Evolutionary conservation across 1,140 invertebrate species (phyloP).

Genomic region (Pentalonia nigronervosa): DNA sequence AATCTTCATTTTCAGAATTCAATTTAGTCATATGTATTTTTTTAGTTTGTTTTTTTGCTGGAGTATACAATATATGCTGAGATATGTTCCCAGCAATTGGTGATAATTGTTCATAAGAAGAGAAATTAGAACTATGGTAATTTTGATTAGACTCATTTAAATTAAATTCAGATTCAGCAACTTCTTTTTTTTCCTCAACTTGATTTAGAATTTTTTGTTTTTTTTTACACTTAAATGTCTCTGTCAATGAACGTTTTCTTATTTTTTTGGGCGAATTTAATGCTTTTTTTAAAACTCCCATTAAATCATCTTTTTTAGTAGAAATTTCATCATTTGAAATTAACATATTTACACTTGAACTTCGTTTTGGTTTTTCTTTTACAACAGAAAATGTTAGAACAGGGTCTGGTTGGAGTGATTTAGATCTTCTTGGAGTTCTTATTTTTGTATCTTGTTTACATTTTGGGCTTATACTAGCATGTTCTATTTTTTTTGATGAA

Average conservation of each 20-base stretch:
- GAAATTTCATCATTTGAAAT: neutral
- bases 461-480: no score
- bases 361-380: slow-evolving; percentile 32
- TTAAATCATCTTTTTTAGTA: neutral
- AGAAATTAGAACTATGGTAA: neutral
- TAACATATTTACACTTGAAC: slow-evolving; percentile 24
- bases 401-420: slow-evolving; percentile 28
- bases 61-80: slow-evolving; percentile 23
- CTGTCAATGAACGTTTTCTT: neutral
- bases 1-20: neutral
- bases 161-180: neutral
- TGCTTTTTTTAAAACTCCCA: neutral
- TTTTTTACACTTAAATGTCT: neutral
- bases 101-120: neutral
- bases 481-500: neutral
- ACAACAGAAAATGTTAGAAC: neutral
- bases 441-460: neutral
- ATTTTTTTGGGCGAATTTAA: neutral
- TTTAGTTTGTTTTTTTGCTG: neutral
- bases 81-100: neutral
- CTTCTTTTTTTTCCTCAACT: neutral
- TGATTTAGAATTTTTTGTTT: neutral
- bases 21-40: neutral
- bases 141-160: neutral
- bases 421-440: slow-evolving; percentile 15